These are phyloP conservation scores for Orius insidiosus DNA, from an alignment of 1,140 invertebrate species.

Conservation along the genomic window DNA sequence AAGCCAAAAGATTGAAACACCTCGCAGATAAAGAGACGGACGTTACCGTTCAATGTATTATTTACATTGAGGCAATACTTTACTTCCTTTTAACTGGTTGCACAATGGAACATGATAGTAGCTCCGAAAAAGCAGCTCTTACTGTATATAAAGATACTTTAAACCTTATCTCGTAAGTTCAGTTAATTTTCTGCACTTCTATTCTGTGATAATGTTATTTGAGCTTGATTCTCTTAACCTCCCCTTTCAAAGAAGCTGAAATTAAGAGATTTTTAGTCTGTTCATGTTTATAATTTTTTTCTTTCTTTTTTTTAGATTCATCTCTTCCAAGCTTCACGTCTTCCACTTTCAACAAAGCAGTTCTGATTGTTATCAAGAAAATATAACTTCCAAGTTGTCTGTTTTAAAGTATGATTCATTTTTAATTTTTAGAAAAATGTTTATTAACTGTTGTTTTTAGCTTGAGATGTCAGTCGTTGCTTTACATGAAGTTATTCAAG, in stretches of 20 bases:
- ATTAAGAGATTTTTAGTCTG: too few species aligned
- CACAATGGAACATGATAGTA: slow-evolving; percentile 52
- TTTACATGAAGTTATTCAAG: slow-evolving; percentile 57
- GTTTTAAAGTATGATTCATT: slow-evolving; percentile 7
- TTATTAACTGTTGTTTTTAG: slow-evolving; percentile 27
- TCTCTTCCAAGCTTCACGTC: neutral
- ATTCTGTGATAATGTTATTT: too few species aligned
- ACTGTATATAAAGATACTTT: slow-evolving; percentile 72
- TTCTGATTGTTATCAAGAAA: slow-evolving; percentile 1
- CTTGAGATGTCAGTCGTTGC: slow-evolving; percentile 60
- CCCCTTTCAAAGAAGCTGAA: too few species aligned
- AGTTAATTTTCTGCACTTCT: too few species aligned
- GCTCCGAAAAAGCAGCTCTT: slow-evolving; percentile 46
- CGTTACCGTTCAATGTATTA: slow-evolving; percentile 46
- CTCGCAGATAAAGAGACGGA: slow-evolving; percentile 55
- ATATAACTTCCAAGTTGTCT: slow-evolving; percentile 12
- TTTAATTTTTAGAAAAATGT: slow-evolving; percentile 1
- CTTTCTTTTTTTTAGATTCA: neutral
- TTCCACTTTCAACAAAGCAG: slow-evolving; percentile 5
- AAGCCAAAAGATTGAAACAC: slow-evolving; percentile 62
- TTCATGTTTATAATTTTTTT: too few species aligned
- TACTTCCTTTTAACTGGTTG: slow-evolving; percentile 64
- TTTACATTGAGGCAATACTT: slow-evolving; percentile 62
- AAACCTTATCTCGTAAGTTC: slow-evolving; percentile 53
- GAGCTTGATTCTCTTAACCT: too few species aligned